phyloP scores from a whole-genome alignment of 1,140 invertebrate species.

The Brevipalpus yothersi region DNA sequence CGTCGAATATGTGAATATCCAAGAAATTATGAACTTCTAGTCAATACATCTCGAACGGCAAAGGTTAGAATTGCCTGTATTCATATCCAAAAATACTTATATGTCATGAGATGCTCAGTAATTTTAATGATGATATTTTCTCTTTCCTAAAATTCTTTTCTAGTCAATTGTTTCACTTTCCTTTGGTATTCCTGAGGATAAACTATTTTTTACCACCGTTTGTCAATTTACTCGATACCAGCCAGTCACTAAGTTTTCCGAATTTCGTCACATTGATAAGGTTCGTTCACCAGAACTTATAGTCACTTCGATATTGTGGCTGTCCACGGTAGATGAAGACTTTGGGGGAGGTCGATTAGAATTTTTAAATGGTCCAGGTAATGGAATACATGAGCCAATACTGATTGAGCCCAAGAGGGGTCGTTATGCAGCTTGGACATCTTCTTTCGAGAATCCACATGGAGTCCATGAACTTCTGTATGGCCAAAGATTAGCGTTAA shows the following conservation, averaged over 20 bases:
- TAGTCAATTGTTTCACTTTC: neutral
- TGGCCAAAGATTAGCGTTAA: neutral
- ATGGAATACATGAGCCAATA: neutral
- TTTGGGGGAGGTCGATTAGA: neutral
- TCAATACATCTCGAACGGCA: neutral
- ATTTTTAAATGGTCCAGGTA: neutral
- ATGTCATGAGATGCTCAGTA: neutral
- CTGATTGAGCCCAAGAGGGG: neutral
- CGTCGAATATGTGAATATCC: neutral
- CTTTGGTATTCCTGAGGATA: neutral
- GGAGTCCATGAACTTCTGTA: neutral
- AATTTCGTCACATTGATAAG: conserved; percentile 2
- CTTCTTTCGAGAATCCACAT: neutral
- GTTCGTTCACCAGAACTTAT: neutral
- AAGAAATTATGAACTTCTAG: neutral
- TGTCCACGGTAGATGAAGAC: conserved; percentile 1
- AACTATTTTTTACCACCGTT: neutral
- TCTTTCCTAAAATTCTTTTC: neutral
- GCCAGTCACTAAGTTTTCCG: neutral
- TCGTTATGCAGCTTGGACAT: neutral
- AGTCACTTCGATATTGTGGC: conserved; percentile 1
- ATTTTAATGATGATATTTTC: neutral
- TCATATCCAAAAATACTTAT: neutral
- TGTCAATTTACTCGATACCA: neutral
- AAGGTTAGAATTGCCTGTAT: neutral